These are phyloP conservation scores for Pseudobourletiella spinata DNA, from an alignment of 1,140 invertebrate genomes.

Conservation along the genomic window DNA sequence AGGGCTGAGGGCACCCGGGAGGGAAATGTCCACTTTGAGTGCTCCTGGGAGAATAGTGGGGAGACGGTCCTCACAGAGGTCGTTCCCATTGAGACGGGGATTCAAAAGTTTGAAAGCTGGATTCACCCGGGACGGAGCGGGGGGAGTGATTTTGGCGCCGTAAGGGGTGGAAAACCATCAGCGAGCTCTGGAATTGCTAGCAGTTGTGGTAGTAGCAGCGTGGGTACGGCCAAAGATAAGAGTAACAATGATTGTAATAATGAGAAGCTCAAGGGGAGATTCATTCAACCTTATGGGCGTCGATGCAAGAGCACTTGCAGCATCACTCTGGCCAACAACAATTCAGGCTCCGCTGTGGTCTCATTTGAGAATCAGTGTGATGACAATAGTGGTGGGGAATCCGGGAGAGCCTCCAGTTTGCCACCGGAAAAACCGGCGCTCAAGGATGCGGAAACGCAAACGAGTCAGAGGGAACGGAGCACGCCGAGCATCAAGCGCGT, in stretches of 20 bases:
- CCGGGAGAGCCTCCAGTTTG: not conserved
- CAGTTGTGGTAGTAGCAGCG: too few relatives aligned
- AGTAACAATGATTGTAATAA: too few relatives aligned
- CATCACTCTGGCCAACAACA: slow-evolving; percentile 45
- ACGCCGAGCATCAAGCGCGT: too few relatives aligned
- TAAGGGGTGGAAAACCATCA: too few relatives aligned
- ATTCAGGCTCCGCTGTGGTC: not conserved
- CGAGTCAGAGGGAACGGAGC: too few relatives aligned
- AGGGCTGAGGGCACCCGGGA: slow-evolving; percentile 43
- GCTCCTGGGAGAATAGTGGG: slow-evolving; percentile 27
- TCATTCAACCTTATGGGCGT: slow-evolving; percentile 42
- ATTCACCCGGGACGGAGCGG: not conserved
- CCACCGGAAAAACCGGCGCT: slow-evolving; percentile 2
- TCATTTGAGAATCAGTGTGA: slow-evolving; percentile 3
- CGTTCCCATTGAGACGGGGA: slow-evolving; percentile 24
- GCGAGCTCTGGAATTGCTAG: too few relatives aligned
- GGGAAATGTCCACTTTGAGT: slow-evolving; percentile 35
- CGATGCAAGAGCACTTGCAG: slow-evolving; percentile 58
- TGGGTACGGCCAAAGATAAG: too few relatives aligned
- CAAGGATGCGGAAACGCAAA: slow-evolving; percentile 21
- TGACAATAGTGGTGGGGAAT: not conserved
- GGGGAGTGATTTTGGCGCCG: too few relatives aligned
- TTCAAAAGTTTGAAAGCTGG: slow-evolving; percentile 36
- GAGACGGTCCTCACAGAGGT: slow-evolving; percentile 21
- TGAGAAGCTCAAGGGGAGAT: too few relatives aligned